Evolutionary conservation across 2,888 invertebrate genomes (phyloP), one percentile per base, ranked within the genome.

Genomic region (Elysia crispata): DNA sequence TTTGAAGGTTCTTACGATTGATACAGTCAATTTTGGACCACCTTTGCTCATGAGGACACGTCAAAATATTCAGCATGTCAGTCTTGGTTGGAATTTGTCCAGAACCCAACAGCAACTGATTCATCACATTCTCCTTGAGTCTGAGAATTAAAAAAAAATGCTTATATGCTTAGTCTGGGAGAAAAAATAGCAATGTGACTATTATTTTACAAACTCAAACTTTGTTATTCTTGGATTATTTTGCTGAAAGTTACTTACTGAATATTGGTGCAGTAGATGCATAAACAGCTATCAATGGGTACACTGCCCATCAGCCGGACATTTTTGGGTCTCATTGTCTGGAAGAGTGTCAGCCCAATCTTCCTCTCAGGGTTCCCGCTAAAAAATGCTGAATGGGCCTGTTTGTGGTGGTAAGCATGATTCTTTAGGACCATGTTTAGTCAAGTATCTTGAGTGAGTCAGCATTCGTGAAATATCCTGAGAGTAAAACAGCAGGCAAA

Each of bases 221-320:
- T 60, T 23, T 8, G 3, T 60, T 8, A 23, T 60, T 5, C 41
- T 41, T 41, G 5, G 3, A 6, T 5, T 15, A 60, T 8, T 20
- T 60, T 8, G 5, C 15, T 6, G 15, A 8, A 60, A 60, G 15
- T 23, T 60, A 60, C 20, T 20, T 23, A 60, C 60, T 18, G 20
- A 60, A 60, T 18, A 60, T 60, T 60, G 6, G 60, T 60, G 60
- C 60, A 60, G 60, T 60, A 60, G 3, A 60, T 60, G 60, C 60
- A 60, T 18, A 60, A 15, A 60, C 5, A 60, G 15, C n/a, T 23
- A 5, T 60, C 15, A 15, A 60, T 23, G 15, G 60, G 60, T 13
- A 54, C 54, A 20, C 54, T 54, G 54, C 54, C 54, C 23, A 60
- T 60, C 60, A 60, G 60, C 60, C 60, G 5, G n/a, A 60, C 15